phyloP scores from a whole-genome alignment of 2,797 vertebrate genomes.

The Enteromius thamalakanensis region DNA sequence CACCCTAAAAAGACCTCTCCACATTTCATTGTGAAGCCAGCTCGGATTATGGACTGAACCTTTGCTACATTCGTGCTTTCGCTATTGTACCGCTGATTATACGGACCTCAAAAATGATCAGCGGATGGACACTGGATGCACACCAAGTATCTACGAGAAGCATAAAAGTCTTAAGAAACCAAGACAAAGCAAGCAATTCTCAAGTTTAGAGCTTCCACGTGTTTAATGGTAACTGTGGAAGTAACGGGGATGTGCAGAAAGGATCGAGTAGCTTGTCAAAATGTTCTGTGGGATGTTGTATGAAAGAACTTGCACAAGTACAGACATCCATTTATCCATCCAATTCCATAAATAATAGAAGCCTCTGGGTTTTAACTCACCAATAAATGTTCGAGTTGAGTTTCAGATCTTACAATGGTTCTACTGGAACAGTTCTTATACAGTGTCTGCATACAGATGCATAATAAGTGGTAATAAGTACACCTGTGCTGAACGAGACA shows the following conservation, averaged over 20 bases:
- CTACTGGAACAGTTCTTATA: background rate
- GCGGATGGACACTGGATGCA: conserved; percentile 6
- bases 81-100: conserved; percentile 21
- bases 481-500: conserved; percentile 22
- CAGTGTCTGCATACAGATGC: no score
- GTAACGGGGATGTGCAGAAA: background rate
- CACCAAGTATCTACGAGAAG: conserved; percentile 8
- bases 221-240: conserved; percentile 1
- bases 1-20: conserved; percentile 46
- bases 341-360: background rate
- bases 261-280: background rate
- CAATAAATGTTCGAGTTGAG: background rate
- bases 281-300: background rate
- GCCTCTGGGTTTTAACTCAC: background rate
- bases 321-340: background rate
- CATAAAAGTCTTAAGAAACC: background rate
- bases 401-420: background rate
- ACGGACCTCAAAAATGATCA: background rate
- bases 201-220: background rate
- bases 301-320: background rate
- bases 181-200: conserved; percentile 1
- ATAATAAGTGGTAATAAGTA: background rate
- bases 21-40: conserved; percentile 10
- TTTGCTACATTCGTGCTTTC: conserved; percentile 2
- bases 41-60: conserved; percentile 23